Evolutionary conservation across 2,888 invertebrate genomes (phyloP).

Genomic region (Agonopterix alstromeriana): DNA sequence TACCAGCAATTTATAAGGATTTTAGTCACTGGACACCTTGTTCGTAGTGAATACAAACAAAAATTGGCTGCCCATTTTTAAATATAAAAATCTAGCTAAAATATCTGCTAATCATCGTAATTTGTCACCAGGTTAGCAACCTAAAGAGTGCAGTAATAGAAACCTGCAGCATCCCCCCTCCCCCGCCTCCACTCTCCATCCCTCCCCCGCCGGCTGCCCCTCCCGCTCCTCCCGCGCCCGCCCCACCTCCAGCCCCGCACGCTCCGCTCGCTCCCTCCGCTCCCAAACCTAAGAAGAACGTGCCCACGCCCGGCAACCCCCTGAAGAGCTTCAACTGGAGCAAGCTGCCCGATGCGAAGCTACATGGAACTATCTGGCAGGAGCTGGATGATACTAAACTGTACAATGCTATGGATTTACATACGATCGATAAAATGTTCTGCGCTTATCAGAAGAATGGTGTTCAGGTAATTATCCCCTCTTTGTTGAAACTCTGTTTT

Average conservation of each 20-base stretch:
- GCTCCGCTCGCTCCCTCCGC: constrained; percentile 71
- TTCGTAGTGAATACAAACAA: background rate
- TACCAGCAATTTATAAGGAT: background rate
- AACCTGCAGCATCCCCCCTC: constrained; percentile 39
- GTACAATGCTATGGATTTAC: constrained; percentile 93
- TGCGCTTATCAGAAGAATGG: constrained; percentile 97
- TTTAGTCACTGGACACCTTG: background rate
- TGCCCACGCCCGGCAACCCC: constrained; percentile 94
- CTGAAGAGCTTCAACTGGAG: constrained; percentile 99
- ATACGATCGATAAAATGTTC: constrained; percentile 94
- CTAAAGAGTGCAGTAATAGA: constrained; percentile 65
- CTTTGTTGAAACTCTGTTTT: background rate
- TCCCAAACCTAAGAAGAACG: constrained; percentile 86
- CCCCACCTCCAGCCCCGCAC: constrained; percentile 75
- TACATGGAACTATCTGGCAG: constrained; percentile 96
- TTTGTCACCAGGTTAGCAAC: constrained; percentile 53
- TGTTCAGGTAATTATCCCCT: constrained; percentile 75
- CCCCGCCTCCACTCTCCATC: constrained; percentile 57
- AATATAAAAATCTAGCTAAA: too few relatives aligned
- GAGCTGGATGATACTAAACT: constrained; percentile 95
- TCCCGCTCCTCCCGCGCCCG: constrained; percentile 78
- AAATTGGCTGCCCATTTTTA: background rate
- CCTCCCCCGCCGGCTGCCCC: constrained; percentile 75
- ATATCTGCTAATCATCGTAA: background rate
- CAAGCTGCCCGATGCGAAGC: constrained; percentile 92